A percentile compares a stretch with the other conserved stretches of the same genome.
These are phyloP conservation scores for Alitta virens DNA, from an alignment of 2,888 invertebrate genomes.

Conservation along the genomic window DNA sequence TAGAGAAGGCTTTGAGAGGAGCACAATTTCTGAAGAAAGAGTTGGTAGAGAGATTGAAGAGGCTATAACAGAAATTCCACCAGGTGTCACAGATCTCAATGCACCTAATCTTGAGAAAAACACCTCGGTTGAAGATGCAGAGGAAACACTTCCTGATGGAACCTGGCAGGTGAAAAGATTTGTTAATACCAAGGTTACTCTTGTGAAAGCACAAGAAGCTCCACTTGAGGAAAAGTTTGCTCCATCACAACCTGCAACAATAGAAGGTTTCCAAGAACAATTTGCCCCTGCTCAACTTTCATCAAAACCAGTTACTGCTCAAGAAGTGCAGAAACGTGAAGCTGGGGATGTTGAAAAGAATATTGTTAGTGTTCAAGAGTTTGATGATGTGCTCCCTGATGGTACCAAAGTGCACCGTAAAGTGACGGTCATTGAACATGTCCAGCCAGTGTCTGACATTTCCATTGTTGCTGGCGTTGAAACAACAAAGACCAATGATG, in stretches of 20 bases:
- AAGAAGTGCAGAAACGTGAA: not conserved
- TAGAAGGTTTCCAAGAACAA: too few relatives aligned
- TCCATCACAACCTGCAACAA: too few relatives aligned
- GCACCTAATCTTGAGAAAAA: slow-evolving; percentile 1
- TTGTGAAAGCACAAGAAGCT: not conserved
- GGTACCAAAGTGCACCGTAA: slow-evolving; percentile 10
- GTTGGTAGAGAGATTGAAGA: slow-evolving; percentile 19
- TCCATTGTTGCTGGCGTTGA: slow-evolving; percentile 6
- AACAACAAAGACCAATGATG: slow-evolving; percentile 8
- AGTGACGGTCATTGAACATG: slow-evolving; percentile 9
- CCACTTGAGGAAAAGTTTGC: too few relatives aligned
- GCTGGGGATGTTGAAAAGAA: not conserved
- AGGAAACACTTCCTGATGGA: slow-evolving; percentile 13
- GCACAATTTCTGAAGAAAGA: slow-evolving; percentile 1
- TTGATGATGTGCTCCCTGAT: slow-evolving; percentile 2
- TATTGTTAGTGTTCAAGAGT: not conserved
- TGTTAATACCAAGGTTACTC: slow-evolving; percentile 3
- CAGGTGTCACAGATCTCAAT: slow-evolving; percentile 13
- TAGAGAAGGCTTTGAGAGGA: slow-evolving; percentile 10
- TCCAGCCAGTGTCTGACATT: slow-evolving; percentile 9
- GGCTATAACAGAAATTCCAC: slow-evolving; percentile 16
- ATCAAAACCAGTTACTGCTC: too few relatives aligned
- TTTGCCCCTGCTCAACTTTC: too few relatives aligned
- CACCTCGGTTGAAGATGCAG: slow-evolving; percentile 5
- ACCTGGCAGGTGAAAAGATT: slow-evolving; percentile 9